These are phyloP conservation scores for Erebia epiphron DNA, from an alignment of 2,888 invertebrate genomes.

Conservation along the genomic window DNA sequence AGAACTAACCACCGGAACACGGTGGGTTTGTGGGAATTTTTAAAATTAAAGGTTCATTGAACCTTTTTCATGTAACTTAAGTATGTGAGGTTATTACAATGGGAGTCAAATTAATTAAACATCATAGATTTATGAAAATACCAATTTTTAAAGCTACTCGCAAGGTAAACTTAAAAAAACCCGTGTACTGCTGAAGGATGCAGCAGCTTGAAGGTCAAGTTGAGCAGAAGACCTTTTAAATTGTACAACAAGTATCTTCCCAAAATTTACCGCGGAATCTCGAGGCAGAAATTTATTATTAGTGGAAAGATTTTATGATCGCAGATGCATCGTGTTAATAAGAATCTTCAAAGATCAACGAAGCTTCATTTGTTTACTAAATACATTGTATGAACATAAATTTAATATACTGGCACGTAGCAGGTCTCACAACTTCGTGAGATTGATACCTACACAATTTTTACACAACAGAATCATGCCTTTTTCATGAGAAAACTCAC, in stretches of 20 bases:
- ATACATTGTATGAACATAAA: slow-evolving; percentile 6
- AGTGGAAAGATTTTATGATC: slow-evolving; percentile 12
- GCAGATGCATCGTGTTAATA: slow-evolving; percentile 1
- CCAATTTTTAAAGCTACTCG: no score
- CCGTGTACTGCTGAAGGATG: no score
- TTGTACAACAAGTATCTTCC: not conserved
- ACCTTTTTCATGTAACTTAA: no score
- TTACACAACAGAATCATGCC: not conserved
- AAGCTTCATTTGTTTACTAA: slow-evolving; percentile 9
- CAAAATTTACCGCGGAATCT: not conserved
- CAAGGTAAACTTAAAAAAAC: no score
- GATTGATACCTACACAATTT: no score
- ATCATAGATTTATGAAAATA: no score
- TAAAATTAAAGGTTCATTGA: no score
- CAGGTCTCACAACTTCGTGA: not conserved
- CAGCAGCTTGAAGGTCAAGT: no score
- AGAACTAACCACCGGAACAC: not conserved
- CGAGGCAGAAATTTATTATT: not conserved
- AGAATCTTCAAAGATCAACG: slow-evolving; percentile 14
- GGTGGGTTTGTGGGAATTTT: not conserved
- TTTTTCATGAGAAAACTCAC: not conserved
- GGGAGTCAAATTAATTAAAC: no score
- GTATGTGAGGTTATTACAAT: no score
- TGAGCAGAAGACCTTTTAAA: no score
- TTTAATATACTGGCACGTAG: not conserved